phyloP scores from a whole-genome alignment of 2,797 vertebrate genomes.

The Esox masquinongy region DNA sequence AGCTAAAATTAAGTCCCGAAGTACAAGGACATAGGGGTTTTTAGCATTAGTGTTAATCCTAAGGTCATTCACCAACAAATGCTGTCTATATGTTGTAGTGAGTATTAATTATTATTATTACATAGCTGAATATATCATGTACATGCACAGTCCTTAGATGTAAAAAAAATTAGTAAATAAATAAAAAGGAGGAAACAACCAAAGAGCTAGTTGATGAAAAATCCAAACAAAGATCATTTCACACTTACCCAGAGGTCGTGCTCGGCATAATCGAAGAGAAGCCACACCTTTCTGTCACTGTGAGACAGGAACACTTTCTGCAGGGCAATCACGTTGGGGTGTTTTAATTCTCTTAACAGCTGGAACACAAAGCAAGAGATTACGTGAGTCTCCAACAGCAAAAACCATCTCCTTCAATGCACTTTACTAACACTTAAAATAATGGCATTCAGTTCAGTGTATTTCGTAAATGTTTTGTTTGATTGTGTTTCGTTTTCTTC shows the following conservation, averaged over 20 bases:
- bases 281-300: conserved; percentile 97
- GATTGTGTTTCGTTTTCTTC: too few relatives aligned
- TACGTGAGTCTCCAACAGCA: neutral
- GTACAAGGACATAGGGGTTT: too few relatives aligned
- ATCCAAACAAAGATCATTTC: neutral
- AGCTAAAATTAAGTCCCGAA: too few relatives aligned
- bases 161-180: neutral
- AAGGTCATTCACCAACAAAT: too few relatives aligned
- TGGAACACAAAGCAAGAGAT: conserved; percentile 62
- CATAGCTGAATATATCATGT: neutral
- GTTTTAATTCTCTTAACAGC: conserved; percentile 96
- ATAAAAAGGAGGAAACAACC: neutral
- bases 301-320: conserved; percentile 99
- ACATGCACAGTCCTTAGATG: neutral
- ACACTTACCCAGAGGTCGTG: conserved; percentile 96
- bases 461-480: neutral
- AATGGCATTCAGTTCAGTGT: neutral
- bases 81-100: too few relatives aligned
- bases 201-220: neutral
- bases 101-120: too few relatives aligned
- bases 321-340: conserved; percentile 94
- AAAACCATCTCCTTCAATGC: neutral
- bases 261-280: conserved; percentile 96
- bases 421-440: too few relatives aligned
- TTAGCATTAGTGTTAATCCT: too few relatives aligned